Evolutionary conservation across 2,113 vertebrate species (phyloP).

Genomic region (Ailuropoda melanoleuca): DNA sequence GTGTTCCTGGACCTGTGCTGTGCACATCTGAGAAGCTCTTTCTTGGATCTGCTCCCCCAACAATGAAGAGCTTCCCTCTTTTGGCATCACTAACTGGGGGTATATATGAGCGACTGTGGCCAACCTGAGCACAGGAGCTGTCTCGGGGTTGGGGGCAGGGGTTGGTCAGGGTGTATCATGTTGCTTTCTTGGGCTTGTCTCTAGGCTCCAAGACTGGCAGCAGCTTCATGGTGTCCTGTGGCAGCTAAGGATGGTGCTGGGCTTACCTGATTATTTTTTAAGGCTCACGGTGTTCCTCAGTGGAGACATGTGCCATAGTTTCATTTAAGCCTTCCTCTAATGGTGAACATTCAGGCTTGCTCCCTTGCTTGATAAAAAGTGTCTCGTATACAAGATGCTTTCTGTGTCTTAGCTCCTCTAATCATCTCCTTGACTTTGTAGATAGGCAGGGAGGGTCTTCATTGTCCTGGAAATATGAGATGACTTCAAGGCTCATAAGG

Average conservation of each 20-base stretch:
- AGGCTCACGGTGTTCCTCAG: neutral
- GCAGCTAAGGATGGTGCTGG: neutral
- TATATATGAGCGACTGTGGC: slow-evolving; percentile 89
- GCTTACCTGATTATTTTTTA: neutral
- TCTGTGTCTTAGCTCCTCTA: neutral
- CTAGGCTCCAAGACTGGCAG: slow-evolving; percentile 87
- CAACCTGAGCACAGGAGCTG: slow-evolving; percentile 89
- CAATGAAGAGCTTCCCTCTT: slow-evolving; percentile 87
- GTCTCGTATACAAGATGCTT: neutral
- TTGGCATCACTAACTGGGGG: slow-evolving; percentile 75
- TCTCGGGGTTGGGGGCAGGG: slow-evolving; percentile 76
- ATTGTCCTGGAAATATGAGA: neutral
- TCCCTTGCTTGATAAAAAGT: neutral
- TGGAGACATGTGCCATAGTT: neutral
- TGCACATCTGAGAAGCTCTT: slow-evolving; percentile 91
- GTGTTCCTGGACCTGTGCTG: slow-evolving; percentile 88
- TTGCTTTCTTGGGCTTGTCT: slow-evolving; percentile 83
- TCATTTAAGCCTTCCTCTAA: neutral
- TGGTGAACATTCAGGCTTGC: neutral
- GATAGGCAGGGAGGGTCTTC: neutral
- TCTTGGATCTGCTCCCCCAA: slow-evolving; percentile 92
- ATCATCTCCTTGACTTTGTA: neutral
- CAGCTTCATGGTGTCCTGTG: slow-evolving; percentile 84
- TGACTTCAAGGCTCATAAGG: neutral
- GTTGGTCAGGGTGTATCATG: slow-evolving; percentile 87